These are phyloP conservation scores for Paracentrotus lividus DNA, from an alignment of 53 echinoderm and acorn worm species.

Conservation along the genomic window DNA sequence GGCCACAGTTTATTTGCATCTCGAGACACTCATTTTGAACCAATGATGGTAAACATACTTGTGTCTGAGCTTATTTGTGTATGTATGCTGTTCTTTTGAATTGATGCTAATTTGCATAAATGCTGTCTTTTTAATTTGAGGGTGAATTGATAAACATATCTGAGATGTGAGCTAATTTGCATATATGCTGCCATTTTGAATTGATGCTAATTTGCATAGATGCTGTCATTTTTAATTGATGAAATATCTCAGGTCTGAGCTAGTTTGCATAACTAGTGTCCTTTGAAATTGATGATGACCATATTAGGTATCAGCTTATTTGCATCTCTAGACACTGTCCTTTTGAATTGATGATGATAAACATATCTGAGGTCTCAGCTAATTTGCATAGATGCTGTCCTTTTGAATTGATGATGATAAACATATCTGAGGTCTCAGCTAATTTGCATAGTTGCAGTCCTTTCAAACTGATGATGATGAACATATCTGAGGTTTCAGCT, in stretches of 20 bases:
- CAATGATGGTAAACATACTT: neutral
- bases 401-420: too few species aligned
- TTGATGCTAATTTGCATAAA: neutral
- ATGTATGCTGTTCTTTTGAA: neutral
- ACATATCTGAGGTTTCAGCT: neutral
- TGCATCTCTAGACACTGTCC: neutral
- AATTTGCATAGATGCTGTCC: neutral
- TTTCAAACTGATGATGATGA: neutral
- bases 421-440: neutral
- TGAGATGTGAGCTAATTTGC: too few species aligned
- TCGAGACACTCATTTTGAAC: too few species aligned
- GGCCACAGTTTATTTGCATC: too few species aligned
- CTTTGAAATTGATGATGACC: too few species aligned
- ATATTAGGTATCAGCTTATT: neutral
- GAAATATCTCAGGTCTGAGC: too few species aligned
- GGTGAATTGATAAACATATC: too few species aligned
- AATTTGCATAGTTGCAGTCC: neutral
- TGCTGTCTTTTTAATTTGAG: neutral
- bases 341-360: neutral
- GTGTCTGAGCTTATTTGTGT: neutral
- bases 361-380: neutral
- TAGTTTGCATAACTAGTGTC: too few species aligned
- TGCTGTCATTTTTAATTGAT: too few species aligned
- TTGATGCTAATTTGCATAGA: too few species aligned
- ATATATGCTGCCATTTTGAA: too few species aligned